Conservation (phyloP, 2,113 vertebrate species). For the Cololabis saira region DNA sequence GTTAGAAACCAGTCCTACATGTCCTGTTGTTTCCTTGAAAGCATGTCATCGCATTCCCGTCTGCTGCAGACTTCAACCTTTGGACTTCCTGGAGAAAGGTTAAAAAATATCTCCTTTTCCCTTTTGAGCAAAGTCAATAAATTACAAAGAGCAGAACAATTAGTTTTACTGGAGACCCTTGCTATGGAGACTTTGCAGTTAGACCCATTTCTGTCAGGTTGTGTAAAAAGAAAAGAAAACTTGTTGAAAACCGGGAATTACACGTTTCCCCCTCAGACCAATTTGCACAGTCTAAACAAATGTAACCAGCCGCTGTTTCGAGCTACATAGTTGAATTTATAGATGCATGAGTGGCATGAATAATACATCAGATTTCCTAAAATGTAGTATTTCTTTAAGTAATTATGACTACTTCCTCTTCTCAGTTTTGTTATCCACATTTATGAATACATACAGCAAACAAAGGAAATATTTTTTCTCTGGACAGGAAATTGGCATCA, state of each 20-base stretch:
- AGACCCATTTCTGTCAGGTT: conserved; percentile 10
- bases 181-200: not conserved
- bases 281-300: conserved; percentile 33
- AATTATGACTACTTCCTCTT: too few species aligned
- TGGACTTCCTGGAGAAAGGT: conserved; percentile 28
- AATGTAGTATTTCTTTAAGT: too few species aligned
- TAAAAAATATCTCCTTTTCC: not conserved
- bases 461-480: too few species aligned
- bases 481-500: too few species aligned
- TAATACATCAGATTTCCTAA: too few species aligned
- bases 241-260: conserved; percentile 37
- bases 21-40: conserved; percentile 18
- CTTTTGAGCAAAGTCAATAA: conserved; percentile 16
- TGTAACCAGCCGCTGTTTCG: not conserved
- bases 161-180: conserved; percentile 24
- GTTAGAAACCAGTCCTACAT: conserved; percentile 17
- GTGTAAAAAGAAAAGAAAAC: conserved; percentile 41
- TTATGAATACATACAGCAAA: too few species aligned
- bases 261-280: not conserved
- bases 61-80: conserved; percentile 16
- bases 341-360: too few species aligned
- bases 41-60: conserved; percentile 15
- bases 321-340: not conserved
- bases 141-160: conserved; percentile 4
- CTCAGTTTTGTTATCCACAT: too few species aligned